Base-by-base conservation (phyloP, 2,888 invertebrate genomes). In the Mythimna albipuncta region DNA sequence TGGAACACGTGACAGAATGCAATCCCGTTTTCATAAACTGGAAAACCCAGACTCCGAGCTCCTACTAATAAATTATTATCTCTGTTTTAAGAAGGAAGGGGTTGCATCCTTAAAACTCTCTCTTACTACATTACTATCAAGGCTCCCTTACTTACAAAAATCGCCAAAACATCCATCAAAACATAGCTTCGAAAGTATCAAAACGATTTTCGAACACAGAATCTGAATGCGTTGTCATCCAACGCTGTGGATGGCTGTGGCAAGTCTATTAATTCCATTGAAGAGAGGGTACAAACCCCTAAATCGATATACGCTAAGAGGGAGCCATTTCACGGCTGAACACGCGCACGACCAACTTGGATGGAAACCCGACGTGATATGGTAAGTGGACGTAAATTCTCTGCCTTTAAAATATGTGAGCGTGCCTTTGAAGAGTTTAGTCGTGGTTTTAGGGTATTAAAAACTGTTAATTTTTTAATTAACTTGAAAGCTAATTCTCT, bases 321-420 rank as follows among this genome's bases (percentile, higher is more conserved):
- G 85, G 86, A 65, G 80, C 90, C 84, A 90, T 90, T 90, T 90
- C 90, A 88, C 86, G 89, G 87, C 61, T 87, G 90, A 89, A 87
- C 87, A 86, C 90, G 81, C 77, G 26, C 72, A 69, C 80, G 79
- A 86, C 81, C 84, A 82, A 86, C 79, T 87, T 86, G 80, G 86
- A 80, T 82, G 79, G 84, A 75, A 82, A 80, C 79, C 78, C 77
- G 75, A 77, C 82, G 86, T 87, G 85, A 82, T 81, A 85, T 79
- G 76, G 79, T 77, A 79, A 83, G 73, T 75, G 61, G 38, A 76
- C 69, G 83, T 78, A 78, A 74, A 82, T 72, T 82, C 59, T 76
- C 66, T 69, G 68, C 67, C 70, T 81, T 81, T 79, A 77, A 81
- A 82, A 81, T 79, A 75, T 86, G 62, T 57, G 52, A 55, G 59